A percentile compares a stretch with the other conserved stretches of the same genome.
Conservation (phyloP, 1,140 invertebrate species). For the Frieseomelitta varia region DNA sequence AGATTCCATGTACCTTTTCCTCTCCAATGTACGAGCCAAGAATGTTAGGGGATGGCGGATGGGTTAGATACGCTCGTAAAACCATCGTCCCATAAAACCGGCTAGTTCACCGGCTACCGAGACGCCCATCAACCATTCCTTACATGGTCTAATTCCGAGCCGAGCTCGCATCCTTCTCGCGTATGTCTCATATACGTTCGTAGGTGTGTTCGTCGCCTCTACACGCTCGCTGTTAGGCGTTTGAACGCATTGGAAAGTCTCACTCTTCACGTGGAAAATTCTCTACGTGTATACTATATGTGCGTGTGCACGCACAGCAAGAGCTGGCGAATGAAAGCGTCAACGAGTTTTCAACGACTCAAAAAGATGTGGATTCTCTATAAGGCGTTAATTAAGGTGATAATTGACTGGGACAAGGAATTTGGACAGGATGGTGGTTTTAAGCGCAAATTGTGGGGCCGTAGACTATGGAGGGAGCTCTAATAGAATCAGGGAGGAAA, state of each 20-base stretch:
- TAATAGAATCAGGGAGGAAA: background rate
- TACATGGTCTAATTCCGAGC: conserved; percentile 75
- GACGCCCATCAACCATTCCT: conserved; percentile 75
- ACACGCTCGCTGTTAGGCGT: background rate
- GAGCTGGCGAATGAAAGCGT: background rate
- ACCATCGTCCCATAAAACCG: conserved; percentile 77
- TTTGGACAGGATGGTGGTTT: background rate
- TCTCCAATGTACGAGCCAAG: conserved; percentile 39
- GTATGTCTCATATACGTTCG: conserved; percentile 9
- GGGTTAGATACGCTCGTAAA: conserved; percentile 76
- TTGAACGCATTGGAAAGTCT: too few relatives aligned
- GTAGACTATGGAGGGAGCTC: background rate
- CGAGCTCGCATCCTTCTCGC: conserved; percentile 46
- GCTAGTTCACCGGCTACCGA: conserved; percentile 71
- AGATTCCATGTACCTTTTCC: conserved; percentile 60
- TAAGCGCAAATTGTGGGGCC: background rate
- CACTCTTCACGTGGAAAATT: background rate
- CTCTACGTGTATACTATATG: too few relatives aligned
- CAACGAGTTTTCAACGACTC: background rate
- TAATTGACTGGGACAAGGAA: background rate
- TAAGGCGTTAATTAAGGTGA: background rate
- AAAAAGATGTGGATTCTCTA: background rate
- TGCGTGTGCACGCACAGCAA: background rate
- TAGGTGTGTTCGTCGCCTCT: background rate
- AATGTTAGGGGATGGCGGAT: conserved; percentile 60